A percentile compares a stretch with the other conserved stretches of the same genome.
Evolutionary conservation across 2,797 vertebrate species (phyloP).

Genomic region (Pogoniulus pusillus): DNA sequence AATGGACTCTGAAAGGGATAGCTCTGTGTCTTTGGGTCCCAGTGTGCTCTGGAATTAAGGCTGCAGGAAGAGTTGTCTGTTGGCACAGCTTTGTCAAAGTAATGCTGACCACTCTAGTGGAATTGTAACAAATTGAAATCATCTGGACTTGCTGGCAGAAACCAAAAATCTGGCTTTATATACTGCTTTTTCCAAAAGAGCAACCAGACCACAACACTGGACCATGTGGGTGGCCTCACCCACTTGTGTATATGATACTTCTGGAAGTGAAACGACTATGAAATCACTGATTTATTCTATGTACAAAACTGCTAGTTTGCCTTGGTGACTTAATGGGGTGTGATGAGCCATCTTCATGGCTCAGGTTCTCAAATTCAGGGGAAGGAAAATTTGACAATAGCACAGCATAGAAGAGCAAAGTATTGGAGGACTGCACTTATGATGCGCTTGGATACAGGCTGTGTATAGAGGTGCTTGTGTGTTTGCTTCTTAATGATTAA

Average conservation of each 20-base stretch:
- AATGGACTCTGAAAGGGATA: conserved; percentile 14
- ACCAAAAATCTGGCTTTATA: conserved; percentile 64
- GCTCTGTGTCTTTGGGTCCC: conserved; percentile 16
- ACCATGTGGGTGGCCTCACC: conserved; percentile 70
- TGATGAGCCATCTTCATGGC: neutral
- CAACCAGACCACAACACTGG: conserved; percentile 72
- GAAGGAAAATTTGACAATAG: conserved; percentile 30
- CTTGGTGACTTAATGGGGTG: neutral
- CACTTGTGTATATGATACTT: conserved; percentile 23
- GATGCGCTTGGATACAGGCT: neutral
- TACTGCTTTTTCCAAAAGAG: conserved; percentile 63
- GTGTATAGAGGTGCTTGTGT: neutral
- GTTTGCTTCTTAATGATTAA: neutral
- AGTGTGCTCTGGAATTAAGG: neutral
- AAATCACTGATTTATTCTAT: conserved; percentile 41
- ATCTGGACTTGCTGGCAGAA: conserved; percentile 69
- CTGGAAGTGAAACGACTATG: conserved; percentile 46
- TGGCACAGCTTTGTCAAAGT: conserved; percentile 60
- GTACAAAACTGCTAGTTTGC: conserved; percentile 41
- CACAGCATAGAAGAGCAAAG: neutral
- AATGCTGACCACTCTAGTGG: conserved; percentile 70
- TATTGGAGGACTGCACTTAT: neutral
- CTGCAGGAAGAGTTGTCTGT: conserved; percentile 49
- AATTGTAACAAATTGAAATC: conserved; percentile 76
- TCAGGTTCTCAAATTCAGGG: conserved; percentile 27